phyloP scores from a whole-genome alignment of 2,888 invertebrate genomes.

The Aphodius sticticus region DNA sequence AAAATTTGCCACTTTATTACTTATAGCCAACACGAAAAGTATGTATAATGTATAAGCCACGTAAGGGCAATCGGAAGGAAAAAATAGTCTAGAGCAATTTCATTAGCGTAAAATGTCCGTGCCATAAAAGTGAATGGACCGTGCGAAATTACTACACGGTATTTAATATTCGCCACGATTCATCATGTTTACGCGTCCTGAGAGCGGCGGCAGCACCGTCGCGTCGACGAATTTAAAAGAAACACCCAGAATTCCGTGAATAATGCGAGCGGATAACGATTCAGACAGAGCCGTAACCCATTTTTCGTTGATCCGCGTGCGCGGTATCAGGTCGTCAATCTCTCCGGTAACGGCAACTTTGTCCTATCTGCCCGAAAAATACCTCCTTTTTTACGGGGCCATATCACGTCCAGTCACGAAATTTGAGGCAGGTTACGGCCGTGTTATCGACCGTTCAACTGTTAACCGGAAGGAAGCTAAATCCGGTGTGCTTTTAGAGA shows the following conservation, averaged over 20 bases:
- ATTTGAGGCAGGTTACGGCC: background rate
- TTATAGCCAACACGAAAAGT: background rate
- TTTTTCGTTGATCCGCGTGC: background rate
- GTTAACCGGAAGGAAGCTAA: background rate
- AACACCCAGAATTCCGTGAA: background rate
- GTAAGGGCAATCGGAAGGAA: background rate
- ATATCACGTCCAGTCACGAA: background rate
- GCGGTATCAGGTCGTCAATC: background rate
- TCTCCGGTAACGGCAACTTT: background rate
- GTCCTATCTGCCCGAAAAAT: background rate
- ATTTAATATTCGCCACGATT: background rate
- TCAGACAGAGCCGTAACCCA: background rate
- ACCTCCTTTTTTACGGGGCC: background rate
- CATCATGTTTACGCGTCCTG: background rate
- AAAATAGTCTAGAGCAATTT: background rate
- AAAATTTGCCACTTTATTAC: too few species aligned
- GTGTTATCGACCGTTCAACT: slow-evolving; percentile 4
- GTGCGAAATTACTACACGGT: background rate
- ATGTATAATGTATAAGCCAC: background rate
- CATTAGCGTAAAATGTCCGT: background rate
- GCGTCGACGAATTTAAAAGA: background rate
- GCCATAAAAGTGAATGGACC: background rate
- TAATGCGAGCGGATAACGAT: background rate
- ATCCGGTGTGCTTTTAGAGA: background rate
- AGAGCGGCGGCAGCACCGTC: background rate